Conservation (phyloP, 2,888 invertebrate species). For the Athalia circularis region DNA sequence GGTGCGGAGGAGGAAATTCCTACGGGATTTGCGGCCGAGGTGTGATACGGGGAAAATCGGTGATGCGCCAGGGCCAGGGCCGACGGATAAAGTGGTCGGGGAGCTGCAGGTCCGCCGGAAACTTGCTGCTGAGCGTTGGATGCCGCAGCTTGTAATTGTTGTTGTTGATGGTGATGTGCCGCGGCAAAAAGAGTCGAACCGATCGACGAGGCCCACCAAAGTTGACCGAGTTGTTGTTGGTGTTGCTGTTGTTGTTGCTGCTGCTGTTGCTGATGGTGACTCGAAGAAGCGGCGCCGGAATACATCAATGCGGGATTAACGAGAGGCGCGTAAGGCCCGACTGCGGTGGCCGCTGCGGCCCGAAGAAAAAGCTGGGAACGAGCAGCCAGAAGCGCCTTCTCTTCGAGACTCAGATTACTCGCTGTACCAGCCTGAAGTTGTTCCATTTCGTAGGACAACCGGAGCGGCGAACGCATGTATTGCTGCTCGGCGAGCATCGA, state of each 20-base stretch:
- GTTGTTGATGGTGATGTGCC: constrained; percentile 70
- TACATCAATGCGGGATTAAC: constrained; percentile 75
- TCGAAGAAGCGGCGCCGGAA: constrained; percentile 69
- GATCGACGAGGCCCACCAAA: constrained; percentile 72
- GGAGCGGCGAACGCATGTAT: constrained; percentile 85
- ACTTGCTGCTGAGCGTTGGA: constrained; percentile 45
- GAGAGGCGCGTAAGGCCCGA: constrained; percentile 77
- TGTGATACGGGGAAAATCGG: constrained; percentile 73
- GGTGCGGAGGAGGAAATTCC: constrained; percentile 64
- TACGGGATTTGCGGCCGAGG: constrained; percentile 63
- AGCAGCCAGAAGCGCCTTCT: constrained; percentile 86
- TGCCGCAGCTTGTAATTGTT: constrained; percentile 52
- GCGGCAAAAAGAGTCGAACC: constrained; percentile 75
- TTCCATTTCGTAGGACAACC: constrained; percentile 84
- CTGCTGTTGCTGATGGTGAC: constrained; percentile 63
- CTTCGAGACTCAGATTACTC: constrained; percentile 84
- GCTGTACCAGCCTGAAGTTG: constrained; percentile 76
- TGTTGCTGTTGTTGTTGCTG: constrained; percentile 59
- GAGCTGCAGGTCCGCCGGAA: constrained; percentile 66
- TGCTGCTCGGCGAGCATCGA: constrained; percentile 91
- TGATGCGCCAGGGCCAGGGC: constrained; percentile 71
- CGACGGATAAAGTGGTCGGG: constrained; percentile 69
- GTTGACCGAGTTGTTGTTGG: constrained; percentile 64
- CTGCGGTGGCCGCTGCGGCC: constrained; percentile 80
- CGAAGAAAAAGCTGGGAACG: constrained; percentile 85